Percentiles rank a stretch among this genome's conserved stretches.
phyloP scores from a whole-genome alignment of 2,888 invertebrate genomes.

The Cotesia congregata region DNA sequence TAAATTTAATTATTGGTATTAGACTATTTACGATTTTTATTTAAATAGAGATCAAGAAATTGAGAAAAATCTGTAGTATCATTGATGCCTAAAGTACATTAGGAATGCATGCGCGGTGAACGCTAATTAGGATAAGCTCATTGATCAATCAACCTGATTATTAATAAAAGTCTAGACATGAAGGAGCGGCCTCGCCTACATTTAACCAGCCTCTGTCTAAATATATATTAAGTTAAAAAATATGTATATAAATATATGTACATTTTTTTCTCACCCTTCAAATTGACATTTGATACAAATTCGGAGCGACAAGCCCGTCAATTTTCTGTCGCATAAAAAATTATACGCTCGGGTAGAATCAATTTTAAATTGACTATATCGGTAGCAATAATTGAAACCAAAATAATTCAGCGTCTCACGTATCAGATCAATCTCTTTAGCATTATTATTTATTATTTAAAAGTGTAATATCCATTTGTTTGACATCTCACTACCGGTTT shows the following conservation, averaged over 20 bases:
- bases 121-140: constrained; percentile 60
- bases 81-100: neutral
- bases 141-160: constrained; percentile 62
- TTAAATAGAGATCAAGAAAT: neutral
- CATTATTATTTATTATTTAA: neutral
- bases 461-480: constrained; percentile 18
- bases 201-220: constrained; percentile 5
- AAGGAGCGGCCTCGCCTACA: constrained; percentile 60
- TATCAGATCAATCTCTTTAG: constrained; percentile 3
- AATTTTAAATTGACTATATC: neutral
- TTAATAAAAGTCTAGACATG: constrained; percentile 59
- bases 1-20: neutral
- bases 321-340: too few species aligned
- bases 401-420: neutral
- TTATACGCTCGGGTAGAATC: too few species aligned
- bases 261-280: neutral
- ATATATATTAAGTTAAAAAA: neutral
- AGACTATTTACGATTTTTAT: neutral
- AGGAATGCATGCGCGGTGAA: constrained; percentile 33
- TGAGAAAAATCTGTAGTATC: neutral
- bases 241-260: constrained; percentile 14
- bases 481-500: constrained; percentile 23
- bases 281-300: neutral
- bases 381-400: neutral
- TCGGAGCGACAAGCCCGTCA: neutral